phyloP scores from a whole-genome alignment of 1,140 invertebrate species.

The Cylas formicarius region DNA sequence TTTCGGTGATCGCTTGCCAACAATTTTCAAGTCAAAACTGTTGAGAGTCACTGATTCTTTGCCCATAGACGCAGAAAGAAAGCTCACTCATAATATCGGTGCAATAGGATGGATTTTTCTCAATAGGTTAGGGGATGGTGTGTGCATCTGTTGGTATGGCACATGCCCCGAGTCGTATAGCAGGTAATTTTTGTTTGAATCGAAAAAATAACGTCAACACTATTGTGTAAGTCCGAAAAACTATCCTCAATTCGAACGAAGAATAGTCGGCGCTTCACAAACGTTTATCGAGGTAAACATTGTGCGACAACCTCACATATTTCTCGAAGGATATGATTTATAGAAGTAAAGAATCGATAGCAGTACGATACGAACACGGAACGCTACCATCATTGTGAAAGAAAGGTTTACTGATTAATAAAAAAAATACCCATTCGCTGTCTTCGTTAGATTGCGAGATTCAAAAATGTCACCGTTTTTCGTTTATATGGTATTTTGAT shows the following conservation, averaged over 20 bases:
- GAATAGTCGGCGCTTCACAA: conserved; percentile 18
- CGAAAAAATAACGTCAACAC: conserved; percentile 18
- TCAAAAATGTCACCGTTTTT: too few species aligned
- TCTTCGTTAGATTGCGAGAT: too few species aligned
- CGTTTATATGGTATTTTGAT: too few species aligned
- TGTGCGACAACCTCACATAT: conserved; percentile 2
- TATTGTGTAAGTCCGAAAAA: conserved; percentile 21
- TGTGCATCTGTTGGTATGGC: conserved; percentile 25
- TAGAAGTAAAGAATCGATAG: conserved; percentile 4
- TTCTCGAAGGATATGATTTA: conserved; percentile 9
- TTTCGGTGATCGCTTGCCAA: background rate
- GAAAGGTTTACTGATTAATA: too few species aligned
- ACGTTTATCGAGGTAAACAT: conserved; percentile 13
- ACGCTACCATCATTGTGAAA: too few species aligned
- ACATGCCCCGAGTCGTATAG: conserved; percentile 23
- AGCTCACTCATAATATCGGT: conserved; percentile 6
- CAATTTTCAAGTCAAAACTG: conserved; percentile 3
- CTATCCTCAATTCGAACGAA: conserved; percentile 15
- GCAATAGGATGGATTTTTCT: conserved; percentile 14
- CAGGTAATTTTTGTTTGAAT: conserved; percentile 18
- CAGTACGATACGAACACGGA: too few species aligned
- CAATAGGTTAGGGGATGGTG: conserved; percentile 7
- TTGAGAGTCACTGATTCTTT: conserved; percentile 3
- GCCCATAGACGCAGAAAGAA: background rate
- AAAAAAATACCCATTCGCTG: too few species aligned